Evolutionary conservation across 2,888 invertebrate genomes (phyloP), one percentile per base, ranked within the genome.

Genomic region (Biston stratarius): DNA sequence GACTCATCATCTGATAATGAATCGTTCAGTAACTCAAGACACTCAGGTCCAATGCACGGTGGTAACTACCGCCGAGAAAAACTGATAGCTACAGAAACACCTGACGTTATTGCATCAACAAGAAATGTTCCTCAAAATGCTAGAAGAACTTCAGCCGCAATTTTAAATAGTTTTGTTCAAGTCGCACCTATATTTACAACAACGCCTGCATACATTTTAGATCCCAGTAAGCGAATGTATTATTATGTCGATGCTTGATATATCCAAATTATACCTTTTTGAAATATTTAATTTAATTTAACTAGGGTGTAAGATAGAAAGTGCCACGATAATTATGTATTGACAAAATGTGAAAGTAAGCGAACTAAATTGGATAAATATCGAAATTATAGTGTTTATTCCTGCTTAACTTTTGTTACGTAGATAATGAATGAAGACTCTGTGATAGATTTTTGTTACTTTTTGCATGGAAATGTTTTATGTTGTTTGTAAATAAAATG

Each of bases 181-280:
- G 91, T 88, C 12, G 86, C 85, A 6, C 91, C 93, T 2, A 79
- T 89, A 64, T 74, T 92, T 11, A 90, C 92, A 0, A 90, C 89
- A 0, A 89, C 90, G 0, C 89, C 91, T 12, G 80, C 81, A 0
- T 94, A 86, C 64, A 94, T 94, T 72, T 78, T 92, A 78, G 94
- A 94, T 75, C 94, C 94, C 38, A 93, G 94, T 71, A 93, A 94
- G 83, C 83, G 94, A 73, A 91, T 91, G 90, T 94, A 94, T 78
- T 94, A 92, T 75, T 94, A 92, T 69, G 91, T 93, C 15, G 94
- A 94, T 73, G 76, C 80, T 24, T 83, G 80, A 83, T 59, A 53
- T 42, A 8, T 36, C 34, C 40, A 53, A 67, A 61, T 52, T 24
- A 58, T 58, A 62, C 10, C 15, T 33, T 53, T 47, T 61, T 49